A percentile compares a stretch with the other conserved stretches of the same genome.
phyloP scores from a whole-genome alignment of 2,113 vertebrate genomes.

The Hoplias malabaricus region DNA sequence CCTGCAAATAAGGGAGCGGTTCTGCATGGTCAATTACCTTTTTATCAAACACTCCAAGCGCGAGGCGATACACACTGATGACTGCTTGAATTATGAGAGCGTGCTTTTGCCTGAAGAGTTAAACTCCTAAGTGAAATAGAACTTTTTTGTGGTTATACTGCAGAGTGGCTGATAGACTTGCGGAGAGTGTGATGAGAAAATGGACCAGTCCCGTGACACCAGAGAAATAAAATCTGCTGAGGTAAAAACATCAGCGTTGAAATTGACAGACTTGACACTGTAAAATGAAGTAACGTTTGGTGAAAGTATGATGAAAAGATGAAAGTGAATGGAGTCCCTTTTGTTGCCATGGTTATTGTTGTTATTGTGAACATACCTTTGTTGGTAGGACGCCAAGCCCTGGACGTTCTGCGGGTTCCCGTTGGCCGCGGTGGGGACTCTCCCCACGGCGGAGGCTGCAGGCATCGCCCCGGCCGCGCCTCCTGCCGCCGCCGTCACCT shows the following conservation, averaged over 20 bases:
- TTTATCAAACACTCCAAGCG: background rate
- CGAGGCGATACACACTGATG: background rate
- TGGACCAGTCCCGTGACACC: too few species aligned
- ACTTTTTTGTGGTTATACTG: background rate
- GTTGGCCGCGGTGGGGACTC: constrained; percentile 85
- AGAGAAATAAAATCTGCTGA: background rate
- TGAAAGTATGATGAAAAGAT: background rate
- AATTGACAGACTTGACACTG: background rate
- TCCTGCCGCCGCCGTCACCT: constrained; percentile 91
- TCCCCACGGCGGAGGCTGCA: constrained; percentile 83
- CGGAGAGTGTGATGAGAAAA: too few species aligned
- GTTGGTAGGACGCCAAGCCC: constrained; percentile 92
- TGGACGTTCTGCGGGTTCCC: constrained; percentile 91
- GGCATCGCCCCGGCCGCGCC: constrained; percentile 86
- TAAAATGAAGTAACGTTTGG: background rate
- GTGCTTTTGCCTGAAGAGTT: background rate
- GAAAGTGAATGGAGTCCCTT: background rate
- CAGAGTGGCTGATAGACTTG: too few species aligned
- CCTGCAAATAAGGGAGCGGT: background rate
- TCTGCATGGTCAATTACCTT: background rate
- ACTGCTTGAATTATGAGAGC: background rate
- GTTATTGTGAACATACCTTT: constrained; percentile 82
- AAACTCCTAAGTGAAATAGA: background rate
- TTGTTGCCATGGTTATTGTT: background rate
- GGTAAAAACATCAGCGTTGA: background rate